Evolutionary conservation across 1,140 invertebrate genomes (phyloP).

Genomic region (Belonocnema kinseyi): DNA sequence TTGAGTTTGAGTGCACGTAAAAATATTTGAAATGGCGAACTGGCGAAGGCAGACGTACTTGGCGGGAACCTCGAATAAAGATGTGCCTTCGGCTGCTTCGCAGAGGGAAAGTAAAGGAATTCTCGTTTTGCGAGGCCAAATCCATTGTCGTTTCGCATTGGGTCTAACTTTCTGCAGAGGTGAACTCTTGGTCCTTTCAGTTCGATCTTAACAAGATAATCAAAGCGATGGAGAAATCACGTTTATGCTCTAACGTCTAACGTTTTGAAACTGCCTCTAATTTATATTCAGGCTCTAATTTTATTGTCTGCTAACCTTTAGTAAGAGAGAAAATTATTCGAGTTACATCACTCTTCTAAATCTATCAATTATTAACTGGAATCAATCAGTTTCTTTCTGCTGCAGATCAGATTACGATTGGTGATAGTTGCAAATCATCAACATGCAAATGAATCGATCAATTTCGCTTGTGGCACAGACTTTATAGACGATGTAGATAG

Average conservation of each 20-base stretch:
- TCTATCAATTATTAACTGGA: background rate
- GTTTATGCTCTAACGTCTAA: constrained; percentile 25
- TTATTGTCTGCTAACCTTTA: background rate
- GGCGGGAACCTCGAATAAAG: constrained; percentile 42
- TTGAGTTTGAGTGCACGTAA: constrained; percentile 2
- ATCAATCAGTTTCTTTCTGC: constrained; percentile 3
- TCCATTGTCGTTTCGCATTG: constrained; percentile 40
- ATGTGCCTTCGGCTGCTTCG: constrained; percentile 51
- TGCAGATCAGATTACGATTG: background rate
- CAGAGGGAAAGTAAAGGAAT: constrained; percentile 61
- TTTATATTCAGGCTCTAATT: constrained; percentile 5
- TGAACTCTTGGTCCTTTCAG: constrained; percentile 15
- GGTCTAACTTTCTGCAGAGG: constrained; percentile 21
- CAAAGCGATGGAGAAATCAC: constrained; percentile 27
- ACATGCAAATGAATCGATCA: constrained; percentile 16
- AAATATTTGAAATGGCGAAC: background rate
- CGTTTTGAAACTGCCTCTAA: constrained; percentile 20
- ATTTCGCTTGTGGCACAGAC: background rate
- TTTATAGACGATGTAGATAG: background rate
- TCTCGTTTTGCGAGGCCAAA: constrained; percentile 49
- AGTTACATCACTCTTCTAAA: background rate
- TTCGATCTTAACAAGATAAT: constrained; percentile 28
- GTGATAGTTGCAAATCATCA: constrained; percentile 7
- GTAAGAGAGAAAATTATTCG: background rate
- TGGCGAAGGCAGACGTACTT: background rate